Conservation (phyloP, 2,113 vertebrate genomes). For the Melanotaenia duboulayi region DNA sequence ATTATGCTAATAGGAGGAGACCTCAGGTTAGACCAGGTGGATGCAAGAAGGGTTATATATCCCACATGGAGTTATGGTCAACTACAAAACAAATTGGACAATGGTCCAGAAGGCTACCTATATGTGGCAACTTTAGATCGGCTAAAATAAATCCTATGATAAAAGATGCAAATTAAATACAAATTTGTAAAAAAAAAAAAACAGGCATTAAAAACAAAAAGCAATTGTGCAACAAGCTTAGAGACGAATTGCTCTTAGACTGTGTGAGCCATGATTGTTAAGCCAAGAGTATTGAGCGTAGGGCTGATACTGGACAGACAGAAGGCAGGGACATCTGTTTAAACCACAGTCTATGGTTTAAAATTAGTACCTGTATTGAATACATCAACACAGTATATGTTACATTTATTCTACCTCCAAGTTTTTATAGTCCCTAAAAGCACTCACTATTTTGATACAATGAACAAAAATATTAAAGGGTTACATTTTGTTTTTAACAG, state of each 20-base stretch:
- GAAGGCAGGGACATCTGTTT: background rate
- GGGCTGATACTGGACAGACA: background rate
- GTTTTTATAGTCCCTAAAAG: too few relatives aligned
- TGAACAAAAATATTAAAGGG: too few relatives aligned
- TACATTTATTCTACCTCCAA: too few relatives aligned
- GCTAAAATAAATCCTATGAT: background rate
- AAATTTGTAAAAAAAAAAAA: background rate
- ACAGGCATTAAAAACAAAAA: background rate
- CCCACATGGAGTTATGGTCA: slow-evolving; percentile 14
- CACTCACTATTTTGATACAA: too few relatives aligned
- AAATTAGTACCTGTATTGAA: background rate
- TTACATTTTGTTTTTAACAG: slow-evolving; percentile 11
- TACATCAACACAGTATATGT: background rate
- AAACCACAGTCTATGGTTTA: too few relatives aligned
- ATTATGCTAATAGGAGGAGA: slow-evolving; percentile 7
- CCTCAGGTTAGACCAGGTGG: slow-evolving; percentile 1
- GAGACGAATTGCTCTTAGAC: background rate
- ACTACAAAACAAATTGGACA: background rate
- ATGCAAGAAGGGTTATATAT: slow-evolving; percentile 3
- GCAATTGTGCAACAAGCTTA: background rate
- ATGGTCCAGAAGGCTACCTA: background rate
- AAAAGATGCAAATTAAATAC: background rate
- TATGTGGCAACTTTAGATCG: background rate
- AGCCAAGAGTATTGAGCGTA: background rate
- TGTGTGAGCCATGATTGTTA: background rate